These are phyloP conservation scores for Biston betularia DNA, from an alignment of 2,888 invertebrate species.

Conservation along the genomic window DNA sequence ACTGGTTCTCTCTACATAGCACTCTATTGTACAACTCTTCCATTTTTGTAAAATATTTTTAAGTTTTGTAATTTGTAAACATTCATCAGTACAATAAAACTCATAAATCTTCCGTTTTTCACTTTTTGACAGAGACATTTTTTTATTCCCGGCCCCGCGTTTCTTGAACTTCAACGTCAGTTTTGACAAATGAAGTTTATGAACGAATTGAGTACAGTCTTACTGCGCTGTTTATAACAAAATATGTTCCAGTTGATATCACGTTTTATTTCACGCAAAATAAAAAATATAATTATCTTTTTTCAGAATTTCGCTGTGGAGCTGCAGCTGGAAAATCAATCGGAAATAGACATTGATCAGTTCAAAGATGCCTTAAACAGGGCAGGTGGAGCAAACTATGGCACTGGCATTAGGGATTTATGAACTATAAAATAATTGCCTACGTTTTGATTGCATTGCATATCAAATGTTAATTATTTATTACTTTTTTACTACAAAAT, in stretches of 20 bases:
- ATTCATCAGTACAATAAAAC: conserved; percentile 9
- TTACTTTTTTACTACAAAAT: conserved; percentile 30
- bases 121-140: conserved; percentile 43
- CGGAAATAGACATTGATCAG: conserved; percentile 89
- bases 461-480: conserved; percentile 41
- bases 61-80: conserved; percentile 42
- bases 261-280: conserved; percentile 26
- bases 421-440: conserved; percentile 69
- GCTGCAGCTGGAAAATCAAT: conserved; percentile 89
- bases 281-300: conserved; percentile 21
- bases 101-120: too few relatives aligned
- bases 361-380: conserved; percentile 89
- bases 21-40: conserved; percentile 78
- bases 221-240: conserved; percentile 37
- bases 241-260: neutral
- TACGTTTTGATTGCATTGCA: conserved; percentile 48
- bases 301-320: conserved; percentile 93
- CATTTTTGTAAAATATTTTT: conserved; percentile 66
- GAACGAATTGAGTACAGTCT: conserved; percentile 49
- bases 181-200: conserved; percentile 10
- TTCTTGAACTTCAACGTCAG: neutral
- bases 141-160: conserved; percentile 29
- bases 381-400: conserved; percentile 93
- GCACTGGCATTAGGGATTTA: conserved; percentile 90
- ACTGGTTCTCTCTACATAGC: conserved; percentile 80